These are phyloP conservation scores for Drosophila erecta DNA, from an alignment of 1,140 invertebrate species.

Conservation along the genomic window DNA sequence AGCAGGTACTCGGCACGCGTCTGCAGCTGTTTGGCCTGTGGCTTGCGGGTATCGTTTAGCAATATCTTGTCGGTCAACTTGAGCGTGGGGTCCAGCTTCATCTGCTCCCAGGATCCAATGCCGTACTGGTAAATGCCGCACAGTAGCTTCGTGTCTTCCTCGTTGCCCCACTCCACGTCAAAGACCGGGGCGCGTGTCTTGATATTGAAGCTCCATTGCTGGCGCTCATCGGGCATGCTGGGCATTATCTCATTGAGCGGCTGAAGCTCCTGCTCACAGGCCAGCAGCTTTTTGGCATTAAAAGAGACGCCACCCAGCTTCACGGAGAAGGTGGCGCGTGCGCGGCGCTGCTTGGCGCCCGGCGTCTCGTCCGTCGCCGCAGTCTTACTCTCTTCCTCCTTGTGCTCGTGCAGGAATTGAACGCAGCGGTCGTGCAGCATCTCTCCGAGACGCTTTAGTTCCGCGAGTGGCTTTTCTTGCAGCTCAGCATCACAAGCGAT, in stretches of 20 bases:
- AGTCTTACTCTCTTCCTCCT: conserved; percentile 78
- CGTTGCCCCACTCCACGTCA: conserved; percentile 94
- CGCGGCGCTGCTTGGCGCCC: conserved; percentile 87
- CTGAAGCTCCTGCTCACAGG: conserved; percentile 95
- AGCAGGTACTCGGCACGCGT: conserved; percentile 96
- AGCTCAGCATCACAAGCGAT: conserved; percentile 98
- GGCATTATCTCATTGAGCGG: conserved; percentile 94
- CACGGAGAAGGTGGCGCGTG: conserved; percentile 91
- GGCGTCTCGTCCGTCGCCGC: conserved; percentile 27
- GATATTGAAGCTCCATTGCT: conserved; percentile 92
- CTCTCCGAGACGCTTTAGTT: conserved; percentile 94
- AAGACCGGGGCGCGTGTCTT: conserved; percentile 93
- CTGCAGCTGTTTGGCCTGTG: conserved; percentile 96
- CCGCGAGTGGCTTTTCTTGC: conserved; percentile 96
- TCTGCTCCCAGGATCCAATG: conserved; percentile 98
- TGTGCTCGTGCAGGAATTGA: conserved; percentile 89
- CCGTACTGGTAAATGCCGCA: conserved; percentile 97
- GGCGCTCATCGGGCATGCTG: conserved; percentile 90
- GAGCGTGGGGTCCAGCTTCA: conserved; percentile 97
- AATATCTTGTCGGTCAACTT: conserved; percentile 96
- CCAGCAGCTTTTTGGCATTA: conserved; percentile 96
- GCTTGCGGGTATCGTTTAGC: conserved; percentile 95
- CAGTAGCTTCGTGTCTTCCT: conserved; percentile 95
- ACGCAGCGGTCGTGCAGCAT: conserved; percentile 93
- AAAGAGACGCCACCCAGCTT: conserved; percentile 97